These are phyloP conservation scores for Leptodactylus fuscus DNA, from an alignment of 2,113 vertebrate species.

Conservation along the genomic window DNA sequence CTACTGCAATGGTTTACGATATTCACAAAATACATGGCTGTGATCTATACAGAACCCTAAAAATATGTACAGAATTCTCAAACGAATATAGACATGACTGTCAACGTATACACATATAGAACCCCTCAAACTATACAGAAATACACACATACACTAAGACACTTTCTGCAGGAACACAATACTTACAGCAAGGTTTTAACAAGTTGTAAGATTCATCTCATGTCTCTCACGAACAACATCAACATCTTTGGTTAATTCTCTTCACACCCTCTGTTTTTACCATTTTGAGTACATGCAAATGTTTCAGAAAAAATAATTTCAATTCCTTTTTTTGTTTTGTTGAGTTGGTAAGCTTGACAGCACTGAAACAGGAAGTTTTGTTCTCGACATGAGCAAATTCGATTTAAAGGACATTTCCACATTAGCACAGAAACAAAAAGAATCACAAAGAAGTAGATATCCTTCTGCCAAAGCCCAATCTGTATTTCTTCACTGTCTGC, in stretches of 20 bases:
- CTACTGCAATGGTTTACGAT: not conserved
- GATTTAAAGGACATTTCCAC: slow-evolving; percentile 3
- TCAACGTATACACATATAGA: no score
- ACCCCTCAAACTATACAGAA: no score
- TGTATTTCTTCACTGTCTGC: no score
- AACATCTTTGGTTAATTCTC: not conserved
- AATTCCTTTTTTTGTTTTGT: slow-evolving; percentile 54
- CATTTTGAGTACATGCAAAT: slow-evolving; percentile 46
- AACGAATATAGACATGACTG: no score
- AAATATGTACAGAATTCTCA: not conserved
- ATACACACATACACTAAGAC: no score
- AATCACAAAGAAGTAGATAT: no score
- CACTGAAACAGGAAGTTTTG: slow-evolving; percentile 60
- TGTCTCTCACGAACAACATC: not conserved
- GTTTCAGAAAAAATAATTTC: slow-evolving; percentile 51
- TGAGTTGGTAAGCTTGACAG: slow-evolving; percentile 42
- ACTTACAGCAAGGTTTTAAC: not conserved
- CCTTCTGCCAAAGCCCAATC: no score
- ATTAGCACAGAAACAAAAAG: not conserved
- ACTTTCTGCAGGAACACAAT: not conserved
- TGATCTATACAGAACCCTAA: no score
- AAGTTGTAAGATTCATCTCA: not conserved
- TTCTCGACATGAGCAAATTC: not conserved
- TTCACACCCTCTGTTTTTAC: not conserved
- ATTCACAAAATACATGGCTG: not conserved